Evolutionary conservation across 2,888 invertebrate species (phyloP).

Genomic region (Mesorhabditis sp.): DNA sequence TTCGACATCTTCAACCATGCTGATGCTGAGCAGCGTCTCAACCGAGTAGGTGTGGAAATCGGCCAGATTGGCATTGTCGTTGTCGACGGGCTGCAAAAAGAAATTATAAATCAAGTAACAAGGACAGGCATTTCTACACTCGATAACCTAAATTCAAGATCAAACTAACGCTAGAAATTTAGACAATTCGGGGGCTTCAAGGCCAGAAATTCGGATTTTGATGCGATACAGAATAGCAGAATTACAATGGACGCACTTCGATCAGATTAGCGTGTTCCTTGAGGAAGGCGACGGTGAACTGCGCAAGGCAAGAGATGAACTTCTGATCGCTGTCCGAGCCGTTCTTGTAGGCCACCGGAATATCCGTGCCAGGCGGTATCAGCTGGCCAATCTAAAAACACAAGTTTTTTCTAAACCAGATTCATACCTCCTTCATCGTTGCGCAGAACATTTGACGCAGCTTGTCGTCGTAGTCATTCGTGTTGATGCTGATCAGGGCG

Average conservation of each 20-base stretch:
- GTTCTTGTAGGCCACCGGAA: slow-evolving; percentile 85
- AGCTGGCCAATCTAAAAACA: slow-evolving; percentile 17
- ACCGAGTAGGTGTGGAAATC: slow-evolving; percentile 53
- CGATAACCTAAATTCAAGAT: background rate
- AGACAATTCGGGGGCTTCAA: too few relatives aligned
- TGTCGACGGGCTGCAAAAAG: slow-evolving; percentile 7
- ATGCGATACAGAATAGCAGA: background rate
- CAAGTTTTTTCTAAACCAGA: background rate
- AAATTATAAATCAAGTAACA: background rate
- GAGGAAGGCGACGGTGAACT: slow-evolving; percentile 91
- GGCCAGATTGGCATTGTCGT: slow-evolving; percentile 12
- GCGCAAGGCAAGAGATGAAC: slow-evolving; percentile 94
- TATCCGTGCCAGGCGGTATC: slow-evolving; percentile 69
- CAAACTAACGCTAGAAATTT: too few relatives aligned
- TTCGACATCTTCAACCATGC: slow-evolving; percentile 97
- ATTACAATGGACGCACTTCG: slow-evolving; percentile 28
- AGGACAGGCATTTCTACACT: background rate
- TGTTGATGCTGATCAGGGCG: slow-evolving; percentile 61
- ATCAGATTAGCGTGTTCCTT: slow-evolving; percentile 80
- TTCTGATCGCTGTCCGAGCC: slow-evolving; percentile 96
- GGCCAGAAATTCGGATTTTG: too few relatives aligned
- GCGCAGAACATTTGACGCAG: slow-evolving; percentile 84
- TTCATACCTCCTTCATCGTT: slow-evolving; percentile 80
- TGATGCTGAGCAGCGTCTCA: slow-evolving; percentile 65
- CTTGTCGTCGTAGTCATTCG: slow-evolving; percentile 77